A percentile compares a stretch with the other conserved stretches of the same genome.
These are phyloP conservation scores for Pasiphila rectangulata DNA, from an alignment of 2,888 invertebrate species.

Conservation along the genomic window DNA sequence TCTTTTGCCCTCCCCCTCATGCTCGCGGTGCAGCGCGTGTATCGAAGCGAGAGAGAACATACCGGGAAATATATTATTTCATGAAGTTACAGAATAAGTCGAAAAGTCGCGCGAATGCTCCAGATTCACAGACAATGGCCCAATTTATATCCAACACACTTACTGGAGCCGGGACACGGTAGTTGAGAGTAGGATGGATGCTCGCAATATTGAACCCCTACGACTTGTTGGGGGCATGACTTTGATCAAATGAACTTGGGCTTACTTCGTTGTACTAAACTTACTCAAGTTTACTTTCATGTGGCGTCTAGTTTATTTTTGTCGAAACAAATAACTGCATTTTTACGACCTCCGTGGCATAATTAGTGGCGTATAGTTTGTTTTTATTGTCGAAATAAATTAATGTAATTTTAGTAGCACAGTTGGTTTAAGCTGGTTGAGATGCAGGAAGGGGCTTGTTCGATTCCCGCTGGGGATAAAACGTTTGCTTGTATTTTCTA, in stretches of 20 bases:
- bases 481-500: no score
- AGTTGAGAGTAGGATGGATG: conserved; percentile 53
- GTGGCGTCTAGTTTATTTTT: neutral
- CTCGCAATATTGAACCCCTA: conserved; percentile 36
- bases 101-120: conserved; percentile 67
- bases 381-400: no score
- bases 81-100: conserved; percentile 63
- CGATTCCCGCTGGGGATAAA: no score
- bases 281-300: neutral
- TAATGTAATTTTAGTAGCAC: no score
- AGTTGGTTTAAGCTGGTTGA: no score
- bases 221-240: conserved; percentile 8
- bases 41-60: conserved; percentile 40
- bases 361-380: no score
- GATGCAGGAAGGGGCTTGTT: no score
- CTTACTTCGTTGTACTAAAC: conserved; percentile 1
- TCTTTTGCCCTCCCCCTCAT: conserved; percentile 49
- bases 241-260: conserved; percentile 14
- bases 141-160: conserved; percentile 81
- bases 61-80: conserved; percentile 47
- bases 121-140: conserved; percentile 80
- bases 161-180: conserved; percentile 66
- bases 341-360: neutral
- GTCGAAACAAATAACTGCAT: neutral
- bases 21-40: conserved; percentile 33